Evolutionary conservation across 2,113 vertebrate genomes (phyloP).

Genomic region (Rhodinocichla rosea): DNA sequence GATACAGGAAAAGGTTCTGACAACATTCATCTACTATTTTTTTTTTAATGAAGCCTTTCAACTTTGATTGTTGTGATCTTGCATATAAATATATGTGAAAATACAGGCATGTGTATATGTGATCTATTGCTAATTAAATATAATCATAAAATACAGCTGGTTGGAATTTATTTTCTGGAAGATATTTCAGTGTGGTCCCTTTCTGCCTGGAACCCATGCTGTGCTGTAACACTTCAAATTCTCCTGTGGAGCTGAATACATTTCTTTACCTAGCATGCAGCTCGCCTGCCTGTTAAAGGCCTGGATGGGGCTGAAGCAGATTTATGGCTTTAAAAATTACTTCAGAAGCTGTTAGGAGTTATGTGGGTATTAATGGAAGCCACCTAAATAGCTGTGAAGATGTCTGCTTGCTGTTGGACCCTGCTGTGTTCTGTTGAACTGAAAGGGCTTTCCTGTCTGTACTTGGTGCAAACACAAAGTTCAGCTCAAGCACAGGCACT

Average conservation of each 20-base stretch:
- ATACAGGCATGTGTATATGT: background rate
- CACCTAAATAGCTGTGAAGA: background rate
- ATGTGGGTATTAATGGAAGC: background rate
- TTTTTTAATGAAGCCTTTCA: background rate
- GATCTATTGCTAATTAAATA: background rate
- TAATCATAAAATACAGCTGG: background rate
- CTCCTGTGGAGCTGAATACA: background rate
- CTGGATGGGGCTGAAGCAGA: background rate
- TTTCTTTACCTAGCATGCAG: background rate
- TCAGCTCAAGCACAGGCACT: background rate
- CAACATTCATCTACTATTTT: background rate
- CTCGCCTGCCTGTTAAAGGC: background rate
- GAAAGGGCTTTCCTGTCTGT: background rate
- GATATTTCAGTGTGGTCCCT: background rate
- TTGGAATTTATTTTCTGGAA: background rate
- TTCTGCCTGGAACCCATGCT: background rate
- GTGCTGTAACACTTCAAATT: background rate
- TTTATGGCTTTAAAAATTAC: background rate
- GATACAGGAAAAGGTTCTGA: background rate
- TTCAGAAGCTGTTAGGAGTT: background rate
- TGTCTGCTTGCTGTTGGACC: background rate
- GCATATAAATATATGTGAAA: background rate
- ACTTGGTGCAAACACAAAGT: background rate
- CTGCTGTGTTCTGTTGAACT: background rate
- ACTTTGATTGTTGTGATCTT: background rate